Evolutionary conservation across 2,113 vertebrate genomes (phyloP).

Genomic region (Gadus chalcogrammus): DNA sequence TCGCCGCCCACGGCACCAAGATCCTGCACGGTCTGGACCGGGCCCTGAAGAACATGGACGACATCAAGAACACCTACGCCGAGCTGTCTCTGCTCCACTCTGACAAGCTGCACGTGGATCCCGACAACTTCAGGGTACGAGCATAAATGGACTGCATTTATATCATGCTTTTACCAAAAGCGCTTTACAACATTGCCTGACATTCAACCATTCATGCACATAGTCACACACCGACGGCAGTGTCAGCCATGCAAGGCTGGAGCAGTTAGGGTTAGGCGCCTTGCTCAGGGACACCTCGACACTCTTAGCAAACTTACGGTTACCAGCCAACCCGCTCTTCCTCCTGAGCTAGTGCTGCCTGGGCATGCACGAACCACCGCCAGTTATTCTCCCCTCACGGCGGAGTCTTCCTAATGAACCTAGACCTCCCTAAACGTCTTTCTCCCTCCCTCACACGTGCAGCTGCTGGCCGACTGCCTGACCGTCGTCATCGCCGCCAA

Average conservation of each 20-base stretch:
- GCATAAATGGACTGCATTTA: no score
- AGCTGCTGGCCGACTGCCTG: conserved; percentile 81
- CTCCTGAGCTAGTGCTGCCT: no score
- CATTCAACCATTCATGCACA: no score
- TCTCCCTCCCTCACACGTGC: conserved; percentile 8
- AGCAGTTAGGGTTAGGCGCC: no score
- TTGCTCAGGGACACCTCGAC: no score
- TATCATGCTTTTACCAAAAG: no score
- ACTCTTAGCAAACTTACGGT: no score
- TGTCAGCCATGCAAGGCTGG: no score
- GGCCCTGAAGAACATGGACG: conserved; percentile 78
- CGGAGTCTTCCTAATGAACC: background rate
- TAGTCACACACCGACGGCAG: no score
- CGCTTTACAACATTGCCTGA: no score
- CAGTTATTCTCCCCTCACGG: background rate
- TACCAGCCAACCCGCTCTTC: no score
- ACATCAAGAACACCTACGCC: conserved; percentile 74
- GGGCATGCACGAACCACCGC: background rate
- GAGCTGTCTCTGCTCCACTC: conserved; percentile 81
- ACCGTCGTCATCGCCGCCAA: conserved; percentile 68
- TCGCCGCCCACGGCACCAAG: conserved; percentile 75
- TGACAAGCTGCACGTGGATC: conserved; percentile 84
- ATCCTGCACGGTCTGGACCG: conserved; percentile 80
- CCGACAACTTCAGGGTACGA: conserved; percentile 75
- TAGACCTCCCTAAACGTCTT: background rate